Conservation (phyloP, 2,888 invertebrate genomes). For the Epinotia demarniana region DNA sequence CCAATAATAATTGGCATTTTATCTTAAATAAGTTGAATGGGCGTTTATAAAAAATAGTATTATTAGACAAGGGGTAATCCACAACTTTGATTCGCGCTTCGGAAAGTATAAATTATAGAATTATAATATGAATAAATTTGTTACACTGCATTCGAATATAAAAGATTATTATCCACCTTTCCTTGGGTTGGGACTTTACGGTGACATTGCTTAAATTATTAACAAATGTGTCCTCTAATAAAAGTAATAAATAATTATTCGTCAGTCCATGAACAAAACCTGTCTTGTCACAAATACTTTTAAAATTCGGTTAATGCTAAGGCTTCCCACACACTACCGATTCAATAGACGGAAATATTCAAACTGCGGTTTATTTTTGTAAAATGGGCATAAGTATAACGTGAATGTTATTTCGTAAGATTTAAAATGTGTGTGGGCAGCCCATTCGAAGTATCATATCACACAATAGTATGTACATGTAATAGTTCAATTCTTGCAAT, state of each 20-base stretch:
- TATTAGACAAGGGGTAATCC: too few relatives aligned
- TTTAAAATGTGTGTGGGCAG: conserved; percentile 19
- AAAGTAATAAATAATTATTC: background rate
- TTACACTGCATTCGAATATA: too few relatives aligned
- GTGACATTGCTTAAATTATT: too few relatives aligned
- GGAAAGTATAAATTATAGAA: too few relatives aligned
- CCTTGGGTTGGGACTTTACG: background rate
- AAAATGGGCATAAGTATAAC: conserved; percentile 16
- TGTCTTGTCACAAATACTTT: conserved; percentile 27
- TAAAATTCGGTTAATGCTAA: conserved; percentile 15
- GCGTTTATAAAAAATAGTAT: too few relatives aligned
- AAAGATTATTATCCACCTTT: too few relatives aligned
- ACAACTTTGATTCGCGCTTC: too few relatives aligned
- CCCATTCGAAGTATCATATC: conserved; percentile 42
- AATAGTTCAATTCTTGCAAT: conserved; percentile 38
- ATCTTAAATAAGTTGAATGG: too few relatives aligned
- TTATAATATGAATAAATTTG: too few relatives aligned
- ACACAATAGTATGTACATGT: conserved; percentile 21
- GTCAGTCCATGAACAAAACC: conserved; percentile 9
- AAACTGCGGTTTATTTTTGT: conserved; percentile 23
- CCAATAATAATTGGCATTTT: too few relatives aligned
- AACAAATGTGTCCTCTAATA: too few relatives aligned
- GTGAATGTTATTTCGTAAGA: conserved; percentile 8
- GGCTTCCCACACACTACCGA: background rate
- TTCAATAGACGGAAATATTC: background rate